Evolutionary conservation across 2,797 vertebrate species (phyloP), one percentile per base, ranked within the genome.

Genomic region (Philypnodon macrostomus): DNA sequence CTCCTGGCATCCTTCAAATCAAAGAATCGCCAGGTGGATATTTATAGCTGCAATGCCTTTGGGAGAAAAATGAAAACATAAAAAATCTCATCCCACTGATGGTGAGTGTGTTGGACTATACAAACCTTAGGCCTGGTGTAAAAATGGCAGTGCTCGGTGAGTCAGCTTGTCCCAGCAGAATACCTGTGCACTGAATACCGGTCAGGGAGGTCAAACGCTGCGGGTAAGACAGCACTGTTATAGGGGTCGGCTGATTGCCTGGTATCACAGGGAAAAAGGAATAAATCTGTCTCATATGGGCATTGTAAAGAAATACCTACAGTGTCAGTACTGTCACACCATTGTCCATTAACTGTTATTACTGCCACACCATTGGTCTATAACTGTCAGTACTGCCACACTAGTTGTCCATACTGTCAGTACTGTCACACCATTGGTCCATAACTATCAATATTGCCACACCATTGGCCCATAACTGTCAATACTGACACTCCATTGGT

Each of bases 21-120:
- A 87, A 77, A 87, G 77, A 80, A 85, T 80, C 79, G 65, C 74
- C 73, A 80, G 77, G 75, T 70, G 72, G 75, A 80, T 87, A 88
- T 90, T 87, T 88, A 85, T 88, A 88, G 88, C 81, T 52, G 19
- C 51, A 81, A 55, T 50, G 77, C 81, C 80, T 79, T 76, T 65
- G 73, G 79, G 75, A 73, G 45, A 49, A 67, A 67, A 60, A 70
- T 14, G 27, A 40, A 46, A 18, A 46, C 13, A 50, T 45, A 52
- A 68, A 59, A 46, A 55, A 53, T 47, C 70, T 42, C 77, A 62
- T 34, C 78, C 81, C 73, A 85, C 78, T 81, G 79, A 83, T 33
- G 64, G 78, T 85, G 81, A 84, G 80, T 83, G 65, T 59, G 44
- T 70, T 78, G 79, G 80, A 85, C 83, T 80, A 60, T 42, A 49